These are phyloP conservation scores for Argyresthia albistria DNA, from an alignment of 2,888 invertebrate species.

Conservation along the genomic window DNA sequence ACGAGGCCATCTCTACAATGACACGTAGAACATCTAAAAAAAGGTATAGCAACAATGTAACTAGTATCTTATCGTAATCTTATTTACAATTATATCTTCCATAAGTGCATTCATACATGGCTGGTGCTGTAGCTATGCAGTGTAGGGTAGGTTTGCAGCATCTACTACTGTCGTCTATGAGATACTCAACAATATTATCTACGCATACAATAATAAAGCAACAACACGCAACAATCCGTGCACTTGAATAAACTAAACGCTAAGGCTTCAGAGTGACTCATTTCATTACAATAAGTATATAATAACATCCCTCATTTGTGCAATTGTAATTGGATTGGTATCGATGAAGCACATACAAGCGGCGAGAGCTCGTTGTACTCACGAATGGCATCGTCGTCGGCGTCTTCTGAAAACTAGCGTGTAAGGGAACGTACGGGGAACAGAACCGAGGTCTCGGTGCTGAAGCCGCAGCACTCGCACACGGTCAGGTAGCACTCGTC, in stretches of 20 bases:
- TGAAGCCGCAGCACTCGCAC: slow-evolving; percentile 71
- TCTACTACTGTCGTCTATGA: too few species aligned
- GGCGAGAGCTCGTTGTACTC: slow-evolving; percentile 37
- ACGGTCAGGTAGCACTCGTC: slow-evolving; percentile 64
- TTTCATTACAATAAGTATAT: too few species aligned
- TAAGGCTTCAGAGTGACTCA: slow-evolving; percentile 9
- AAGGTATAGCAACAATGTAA: too few species aligned
- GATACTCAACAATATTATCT: too few species aligned
- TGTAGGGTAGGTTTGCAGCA: too few species aligned
- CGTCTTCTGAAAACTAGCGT: slow-evolving; percentile 57
- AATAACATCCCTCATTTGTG: slow-evolving; percentile 6
- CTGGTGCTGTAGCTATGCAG: too few species aligned
- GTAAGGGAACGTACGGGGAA: slow-evolving; percentile 65
- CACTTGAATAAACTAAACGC: slow-evolving; percentile 31
- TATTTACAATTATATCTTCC: too few species aligned
- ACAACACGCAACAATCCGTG: slow-evolving; percentile 13
- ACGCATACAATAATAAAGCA: too few species aligned
- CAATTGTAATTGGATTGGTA: background rate
- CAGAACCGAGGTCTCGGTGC: slow-evolving; percentile 61
- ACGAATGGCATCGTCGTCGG: slow-evolving; percentile 55
- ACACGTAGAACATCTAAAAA: too few species aligned
- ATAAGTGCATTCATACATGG: too few species aligned
- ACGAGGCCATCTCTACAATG: too few species aligned
- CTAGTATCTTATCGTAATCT: too few species aligned
- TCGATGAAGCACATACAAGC: slow-evolving; percentile 30